phyloP scores from a whole-genome alignment of 2,113 vertebrate genomes.

The Anguilla japonica region DNA sequence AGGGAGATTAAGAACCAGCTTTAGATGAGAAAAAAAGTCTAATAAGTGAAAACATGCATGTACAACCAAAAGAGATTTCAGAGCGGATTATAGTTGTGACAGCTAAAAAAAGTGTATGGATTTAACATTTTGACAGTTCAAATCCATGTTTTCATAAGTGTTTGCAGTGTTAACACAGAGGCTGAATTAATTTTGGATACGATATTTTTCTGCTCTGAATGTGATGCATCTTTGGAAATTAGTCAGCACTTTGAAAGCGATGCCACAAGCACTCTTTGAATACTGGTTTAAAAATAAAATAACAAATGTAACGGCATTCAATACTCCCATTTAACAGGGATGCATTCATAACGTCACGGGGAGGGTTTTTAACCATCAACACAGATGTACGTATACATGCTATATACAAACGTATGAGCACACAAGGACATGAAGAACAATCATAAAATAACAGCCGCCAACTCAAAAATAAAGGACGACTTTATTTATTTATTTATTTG shows the following conservation, averaged over 20 bases:
- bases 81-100: neutral
- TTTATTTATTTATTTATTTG: neutral
- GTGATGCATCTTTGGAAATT: neutral
- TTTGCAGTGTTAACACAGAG: neutral
- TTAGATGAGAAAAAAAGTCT: neutral
- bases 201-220: neutral
- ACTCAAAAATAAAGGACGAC: neutral
- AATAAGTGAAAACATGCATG: neutral
- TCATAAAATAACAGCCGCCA: neutral
- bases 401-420: neutral
- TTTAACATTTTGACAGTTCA: neutral
- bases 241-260: conserved; percentile 47
- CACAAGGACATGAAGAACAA: conserved; percentile 9
- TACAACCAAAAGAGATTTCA: neutral
- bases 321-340: neutral
- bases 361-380: neutral
- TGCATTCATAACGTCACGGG: neutral
- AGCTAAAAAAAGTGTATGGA: neutral
- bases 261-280: conserved; percentile 72
- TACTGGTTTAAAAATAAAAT: conserved; percentile 46
- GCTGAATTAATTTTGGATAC: too few species aligned
- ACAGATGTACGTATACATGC: conserved; percentile 24
- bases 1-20: neutral
- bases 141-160: neutral
- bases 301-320: conserved; percentile 26